Evolutionary conservation across 2,113 vertebrate species (phyloP).

Genomic region (Dicerorhinus sumatrensis): DNA sequence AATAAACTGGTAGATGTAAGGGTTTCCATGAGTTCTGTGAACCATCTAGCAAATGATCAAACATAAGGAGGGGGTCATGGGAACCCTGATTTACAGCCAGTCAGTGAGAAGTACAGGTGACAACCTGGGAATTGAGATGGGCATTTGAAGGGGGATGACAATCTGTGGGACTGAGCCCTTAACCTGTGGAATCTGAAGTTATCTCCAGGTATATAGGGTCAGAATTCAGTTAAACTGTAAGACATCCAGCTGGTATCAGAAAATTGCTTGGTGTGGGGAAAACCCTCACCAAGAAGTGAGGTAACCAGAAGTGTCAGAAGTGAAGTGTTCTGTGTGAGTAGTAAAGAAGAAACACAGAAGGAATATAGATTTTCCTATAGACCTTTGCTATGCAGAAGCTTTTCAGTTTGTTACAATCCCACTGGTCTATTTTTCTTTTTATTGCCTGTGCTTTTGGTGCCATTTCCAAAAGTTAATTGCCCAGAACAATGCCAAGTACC

Average conservation of each 20-base stretch:
- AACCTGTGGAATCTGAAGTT: neutral
- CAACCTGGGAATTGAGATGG: neutral
- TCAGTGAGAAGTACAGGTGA: neutral
- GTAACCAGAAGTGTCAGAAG: neutral
- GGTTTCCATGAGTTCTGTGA: too few species aligned
- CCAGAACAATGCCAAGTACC: too few species aligned
- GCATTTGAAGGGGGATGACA: neutral
- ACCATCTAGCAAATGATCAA: too few species aligned
- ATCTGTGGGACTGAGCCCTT: neutral
- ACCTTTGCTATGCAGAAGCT: neutral
- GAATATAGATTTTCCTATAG: neutral
- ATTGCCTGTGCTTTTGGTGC: too few species aligned
- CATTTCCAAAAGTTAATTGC: too few species aligned
- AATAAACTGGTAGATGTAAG: too few species aligned
- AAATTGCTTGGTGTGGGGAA: neutral
- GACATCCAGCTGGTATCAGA: neutral
- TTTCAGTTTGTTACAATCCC: neutral
- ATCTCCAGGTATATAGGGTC: neutral
- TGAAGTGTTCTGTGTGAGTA: neutral
- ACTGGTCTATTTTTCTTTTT: too few species aligned
- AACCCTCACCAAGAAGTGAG: neutral
- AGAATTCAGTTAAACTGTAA: too few species aligned
- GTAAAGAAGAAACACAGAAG: neutral
- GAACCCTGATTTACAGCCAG: neutral
- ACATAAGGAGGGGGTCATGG: neutral